These are phyloP conservation scores for Oscheius sp. DNA, from an alignment of 1,140 invertebrate species.

Conservation along the genomic window DNA sequence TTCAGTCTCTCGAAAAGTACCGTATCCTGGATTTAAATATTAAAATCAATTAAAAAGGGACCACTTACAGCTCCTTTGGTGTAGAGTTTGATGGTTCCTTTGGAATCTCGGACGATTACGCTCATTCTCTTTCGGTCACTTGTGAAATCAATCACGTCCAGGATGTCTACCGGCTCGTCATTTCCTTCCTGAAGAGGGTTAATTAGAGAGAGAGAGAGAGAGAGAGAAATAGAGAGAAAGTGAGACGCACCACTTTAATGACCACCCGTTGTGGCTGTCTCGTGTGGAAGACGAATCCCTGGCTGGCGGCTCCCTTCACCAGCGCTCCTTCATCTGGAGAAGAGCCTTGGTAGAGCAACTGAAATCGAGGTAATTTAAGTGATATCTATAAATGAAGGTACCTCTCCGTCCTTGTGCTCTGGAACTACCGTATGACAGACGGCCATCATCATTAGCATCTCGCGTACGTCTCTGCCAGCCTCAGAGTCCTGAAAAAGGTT, in stretches of 20 bases:
- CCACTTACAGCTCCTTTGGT: conserved; percentile 88
- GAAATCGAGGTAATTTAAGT: too few species aligned
- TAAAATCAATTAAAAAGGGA: conserved; percentile 62
- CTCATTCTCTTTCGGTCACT: conserved; percentile 90
- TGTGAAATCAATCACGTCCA: conserved; percentile 97
- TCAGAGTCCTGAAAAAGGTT: conserved; percentile 10
- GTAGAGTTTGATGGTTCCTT: conserved; percentile 78
- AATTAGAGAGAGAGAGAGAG: too few species aligned
- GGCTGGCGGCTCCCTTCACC: conserved; percentile 80
- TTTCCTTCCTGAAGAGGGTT: conserved; percentile 65
- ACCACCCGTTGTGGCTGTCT: conserved; percentile 79
- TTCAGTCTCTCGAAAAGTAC: conserved; percentile 76
- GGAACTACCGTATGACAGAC: conserved; percentile 98
- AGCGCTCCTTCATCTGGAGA: conserved; percentile 95
- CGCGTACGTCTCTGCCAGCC: conserved; percentile 69
- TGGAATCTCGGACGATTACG: conserved; percentile 76
- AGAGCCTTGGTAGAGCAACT: conserved; percentile 87
- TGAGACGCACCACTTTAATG: conserved; percentile 70
- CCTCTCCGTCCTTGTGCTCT: conserved; percentile 69
- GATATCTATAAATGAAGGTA: too few species aligned
- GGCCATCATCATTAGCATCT: conserved; percentile 84
- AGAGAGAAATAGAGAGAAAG: too few species aligned
- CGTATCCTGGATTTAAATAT: conserved; percentile 63
- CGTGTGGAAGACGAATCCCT: conserved; percentile 85
- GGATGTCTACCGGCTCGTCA: conserved; percentile 76